These are phyloP conservation scores for Entosphenus tridentatus DNA, from an alignment of 2,113 vertebrate species.

Conservation along the genomic window DNA sequence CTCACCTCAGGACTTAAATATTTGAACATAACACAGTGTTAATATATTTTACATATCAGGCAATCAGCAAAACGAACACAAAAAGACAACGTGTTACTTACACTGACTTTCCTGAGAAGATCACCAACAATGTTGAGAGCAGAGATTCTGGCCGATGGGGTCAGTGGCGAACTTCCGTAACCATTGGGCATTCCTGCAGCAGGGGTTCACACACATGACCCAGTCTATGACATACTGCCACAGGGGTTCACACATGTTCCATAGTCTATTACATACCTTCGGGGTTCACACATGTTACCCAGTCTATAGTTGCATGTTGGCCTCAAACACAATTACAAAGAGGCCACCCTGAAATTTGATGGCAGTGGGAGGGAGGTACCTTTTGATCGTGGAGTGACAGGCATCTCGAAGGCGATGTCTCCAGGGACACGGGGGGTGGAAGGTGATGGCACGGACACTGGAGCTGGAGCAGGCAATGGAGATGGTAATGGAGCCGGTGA, in stretches of 20 bases:
- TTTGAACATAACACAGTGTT: background rate
- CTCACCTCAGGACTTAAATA: background rate
- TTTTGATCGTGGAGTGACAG: no score
- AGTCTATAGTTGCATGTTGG: no score
- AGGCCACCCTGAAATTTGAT: no score
- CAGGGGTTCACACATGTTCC: background rate
- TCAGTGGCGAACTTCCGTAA: slow-evolving; percentile 49
- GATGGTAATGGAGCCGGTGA: background rate
- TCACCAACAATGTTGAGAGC: slow-evolving; percentile 89
- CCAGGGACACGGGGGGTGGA: no score
- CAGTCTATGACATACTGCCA: no score
- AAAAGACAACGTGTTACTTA: slow-evolving; percentile 20
- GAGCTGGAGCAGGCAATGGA: no score
- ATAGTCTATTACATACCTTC: no score
- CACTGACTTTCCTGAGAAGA: slow-evolving; percentile 82
- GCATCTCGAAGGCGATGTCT: no score
- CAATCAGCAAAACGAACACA: background rate
- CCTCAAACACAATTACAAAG: no score
- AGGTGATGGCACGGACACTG: no score
- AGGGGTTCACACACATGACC: background rate
- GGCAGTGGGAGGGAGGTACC: no score
- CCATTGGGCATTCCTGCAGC: slow-evolving; percentile 30
- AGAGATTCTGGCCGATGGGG: slow-evolving; percentile 76
- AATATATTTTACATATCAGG: background rate
- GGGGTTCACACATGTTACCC: no score